phyloP scores from a whole-genome alignment of 1,140 invertebrate genomes.

The Drosophila micromelanica region DNA sequence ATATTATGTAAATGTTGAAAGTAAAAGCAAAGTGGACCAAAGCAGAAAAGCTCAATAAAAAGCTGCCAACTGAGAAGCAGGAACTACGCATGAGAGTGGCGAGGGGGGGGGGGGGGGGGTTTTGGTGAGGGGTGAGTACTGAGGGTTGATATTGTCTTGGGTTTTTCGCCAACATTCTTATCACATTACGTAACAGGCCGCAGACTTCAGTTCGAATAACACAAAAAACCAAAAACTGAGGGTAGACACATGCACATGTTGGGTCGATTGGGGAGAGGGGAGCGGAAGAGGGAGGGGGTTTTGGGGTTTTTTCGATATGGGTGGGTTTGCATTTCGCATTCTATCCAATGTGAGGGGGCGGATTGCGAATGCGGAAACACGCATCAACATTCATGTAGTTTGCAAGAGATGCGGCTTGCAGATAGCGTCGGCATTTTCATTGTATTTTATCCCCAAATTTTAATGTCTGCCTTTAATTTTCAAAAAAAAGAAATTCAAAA shows the following conservation, averaged over 20 bases:
- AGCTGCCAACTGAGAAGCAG: neutral
- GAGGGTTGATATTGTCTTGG: conserved; percentile 17
- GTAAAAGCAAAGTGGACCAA: conserved; percentile 26
- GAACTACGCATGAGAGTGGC: neutral
- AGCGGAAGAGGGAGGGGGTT: neutral
- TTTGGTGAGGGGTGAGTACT: neutral
- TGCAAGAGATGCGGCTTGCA: conserved; percentile 43
- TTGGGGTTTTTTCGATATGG: conserved; percentile 4
- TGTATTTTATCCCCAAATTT: conserved; percentile 30
- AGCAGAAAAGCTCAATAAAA: neutral
- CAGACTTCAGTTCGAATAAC: conserved; percentile 75
- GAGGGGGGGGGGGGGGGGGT: neutral
- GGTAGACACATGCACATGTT: conserved; percentile 8
- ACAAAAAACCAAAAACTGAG: conserved; percentile 22
- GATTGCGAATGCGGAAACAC: conserved; percentile 45
- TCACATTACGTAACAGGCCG: conserved; percentile 79
- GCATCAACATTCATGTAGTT: conserved; percentile 51
- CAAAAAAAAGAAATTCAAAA: conserved; percentile 42
- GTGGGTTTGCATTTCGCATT: conserved; percentile 22
- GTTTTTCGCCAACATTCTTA: conserved; percentile 58
- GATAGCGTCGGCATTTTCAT: conserved; percentile 51
- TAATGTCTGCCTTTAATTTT: conserved; percentile 65
- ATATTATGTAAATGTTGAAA: conserved; percentile 67
- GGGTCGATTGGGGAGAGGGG: neutral
- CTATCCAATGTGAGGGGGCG: conserved; percentile 3